These are phyloP conservation scores for Drosophila acutilabella DNA, from an alignment of 2,888 invertebrate species.

Conservation along the genomic window DNA sequence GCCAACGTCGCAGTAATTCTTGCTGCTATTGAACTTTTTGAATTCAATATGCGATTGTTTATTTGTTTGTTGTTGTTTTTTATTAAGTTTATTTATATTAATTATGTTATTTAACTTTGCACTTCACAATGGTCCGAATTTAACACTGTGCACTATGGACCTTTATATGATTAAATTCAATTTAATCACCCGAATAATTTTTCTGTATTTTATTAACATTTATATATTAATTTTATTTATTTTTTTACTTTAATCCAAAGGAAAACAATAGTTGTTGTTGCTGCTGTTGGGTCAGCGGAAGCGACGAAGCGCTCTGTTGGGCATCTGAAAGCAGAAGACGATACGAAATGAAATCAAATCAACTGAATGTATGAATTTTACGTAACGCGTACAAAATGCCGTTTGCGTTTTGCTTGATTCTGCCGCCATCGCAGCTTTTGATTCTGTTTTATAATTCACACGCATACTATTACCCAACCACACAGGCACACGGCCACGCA, in stretches of 20 bases:
- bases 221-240: conserved; percentile 7
- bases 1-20: conserved; percentile 35
- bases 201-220: neutral
- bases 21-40: conserved; percentile 18
- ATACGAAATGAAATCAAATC: conserved; percentile 49
- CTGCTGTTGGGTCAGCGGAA: conserved; percentile 32
- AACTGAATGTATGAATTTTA: conserved; percentile 55
- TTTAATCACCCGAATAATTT: neutral
- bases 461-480: conserved; percentile 31
- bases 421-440: conserved; percentile 73
- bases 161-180: neutral
- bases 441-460: conserved; percentile 78
- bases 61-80: conserved; percentile 22
- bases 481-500: conserved; percentile 11
- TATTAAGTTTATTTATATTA: conserved; percentile 13
- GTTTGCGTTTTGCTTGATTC: conserved; percentile 63
- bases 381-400: conserved; percentile 72
- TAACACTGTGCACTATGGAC: conserved; percentile 23
- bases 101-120: conserved; percentile 24
- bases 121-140: conserved; percentile 35
- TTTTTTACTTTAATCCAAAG: conserved; percentile 12
- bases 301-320: conserved; percentile 39
- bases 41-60: conserved; percentile 27
- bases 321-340: conserved; percentile 58
- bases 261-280: conserved; percentile 29